Base-by-base conservation (phyloP, 35 echinoderm and acorn worm species). In the Heliocidaris tuberculata region DNA sequence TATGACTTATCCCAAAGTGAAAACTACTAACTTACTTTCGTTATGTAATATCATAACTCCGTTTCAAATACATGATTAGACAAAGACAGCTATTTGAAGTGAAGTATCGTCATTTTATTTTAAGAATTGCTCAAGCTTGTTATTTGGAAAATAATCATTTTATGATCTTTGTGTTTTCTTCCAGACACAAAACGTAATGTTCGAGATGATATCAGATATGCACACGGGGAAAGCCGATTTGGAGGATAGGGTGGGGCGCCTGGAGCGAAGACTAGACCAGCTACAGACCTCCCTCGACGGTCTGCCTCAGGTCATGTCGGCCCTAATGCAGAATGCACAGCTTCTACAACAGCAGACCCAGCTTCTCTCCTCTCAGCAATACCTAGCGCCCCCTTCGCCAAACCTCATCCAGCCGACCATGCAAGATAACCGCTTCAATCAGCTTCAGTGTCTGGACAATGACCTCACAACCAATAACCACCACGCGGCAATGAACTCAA, bases 141-240 rank as follows among this genome's bases (percentile, higher is more conserved):
- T n/a, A 78, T 78, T 78, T 8, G 21, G 2, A 56, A 42, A 78
- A n/a, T 78, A 78, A 29, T 78, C 27, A 78, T 78, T 93, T 19
- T 97, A 49, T 96, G 85, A 48, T 32, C 78, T 31, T 48, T 94
- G 93, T 87, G 48, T 59, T 49, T 31, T 94, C 48, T 95, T 94
- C 48, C 98, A 99, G 98, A 99, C 98, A 32, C 98, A 99, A 96
- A 99, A 97, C 85, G 90, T 97, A 19, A 99, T 99, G 96, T 99
- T 99, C 94, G 98, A 99, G 94, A 97, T 99, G 98, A 93, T 99
- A 31, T 96, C 98, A n/a, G 98, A 99, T 61, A 97, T 99, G 96
- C 98, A 99, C 96, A 65, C 97, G 49, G 87, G 90, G 50, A 94
- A 94, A 52, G 86, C 93, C 30, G 95, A 93, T 5, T 78, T 99